phyloP scores from a whole-genome alignment of 2,888 invertebrate species.

The Brachypalpus laphriformis region DNA sequence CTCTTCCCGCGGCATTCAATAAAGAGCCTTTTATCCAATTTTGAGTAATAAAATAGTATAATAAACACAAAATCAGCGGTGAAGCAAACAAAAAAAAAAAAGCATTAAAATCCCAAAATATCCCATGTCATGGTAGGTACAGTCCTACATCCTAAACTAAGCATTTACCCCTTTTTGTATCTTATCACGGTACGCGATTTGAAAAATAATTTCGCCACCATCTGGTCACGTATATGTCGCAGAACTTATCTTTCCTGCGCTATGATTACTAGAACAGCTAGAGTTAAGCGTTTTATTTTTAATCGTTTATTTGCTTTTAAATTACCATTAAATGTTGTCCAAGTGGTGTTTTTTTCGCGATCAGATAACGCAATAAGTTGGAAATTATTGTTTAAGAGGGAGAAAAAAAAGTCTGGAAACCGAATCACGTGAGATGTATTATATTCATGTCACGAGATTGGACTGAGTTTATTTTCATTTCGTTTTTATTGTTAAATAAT shows the following conservation, averaged over 20 bases:
- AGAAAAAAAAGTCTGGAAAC: neutral
- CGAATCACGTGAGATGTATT: constrained; percentile 12
- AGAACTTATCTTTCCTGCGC: neutral
- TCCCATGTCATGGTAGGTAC: neutral
- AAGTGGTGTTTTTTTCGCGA: neutral
- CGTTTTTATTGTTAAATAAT: neutral
- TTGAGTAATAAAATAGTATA: neutral
- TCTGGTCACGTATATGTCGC: neutral
- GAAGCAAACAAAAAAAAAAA: no score
- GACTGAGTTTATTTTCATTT: neutral
- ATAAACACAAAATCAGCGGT: neutral
- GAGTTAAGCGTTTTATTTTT: neutral
- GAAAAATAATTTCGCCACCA: neutral
- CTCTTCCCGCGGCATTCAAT: neutral
- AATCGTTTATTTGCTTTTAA: neutral
- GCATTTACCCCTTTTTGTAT: neutral
- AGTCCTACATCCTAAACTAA: neutral
- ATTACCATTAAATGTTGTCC: neutral
- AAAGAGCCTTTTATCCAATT: constrained; percentile 1
- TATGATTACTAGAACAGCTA: neutral
- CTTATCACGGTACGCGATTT: neutral
- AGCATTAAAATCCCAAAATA: neutral
- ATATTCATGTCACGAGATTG: constrained; percentile 10
- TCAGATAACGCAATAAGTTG: constrained; percentile 1
- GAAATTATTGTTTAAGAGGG: neutral